A percentile compares a stretch with the other conserved stretches of the same genome.
Conservation (phyloP, 2,888 invertebrate genomes). For the Lepas anatifera region DNA sequence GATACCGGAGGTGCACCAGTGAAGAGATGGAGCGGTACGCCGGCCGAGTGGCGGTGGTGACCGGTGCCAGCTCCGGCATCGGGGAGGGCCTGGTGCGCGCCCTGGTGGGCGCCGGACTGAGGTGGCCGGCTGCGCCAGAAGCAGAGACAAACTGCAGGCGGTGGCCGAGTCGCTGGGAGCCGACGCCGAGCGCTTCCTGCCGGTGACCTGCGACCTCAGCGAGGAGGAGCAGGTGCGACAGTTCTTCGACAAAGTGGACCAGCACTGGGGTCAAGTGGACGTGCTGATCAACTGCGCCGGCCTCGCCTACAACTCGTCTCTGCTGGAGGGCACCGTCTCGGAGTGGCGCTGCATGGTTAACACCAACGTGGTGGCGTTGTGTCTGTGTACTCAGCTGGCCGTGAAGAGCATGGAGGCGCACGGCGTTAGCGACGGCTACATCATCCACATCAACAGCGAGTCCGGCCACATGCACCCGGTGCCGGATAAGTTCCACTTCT, state of each 20-base stretch:
- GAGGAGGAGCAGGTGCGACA: background rate
- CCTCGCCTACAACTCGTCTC: conserved; percentile 28
- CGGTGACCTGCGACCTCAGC: background rate
- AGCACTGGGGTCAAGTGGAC: conserved; percentile 30
- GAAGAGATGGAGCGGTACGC: background rate
- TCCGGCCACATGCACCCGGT: conserved; percentile 31
- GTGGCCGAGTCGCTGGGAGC: background rate
- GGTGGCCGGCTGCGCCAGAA: conserved; percentile 1
- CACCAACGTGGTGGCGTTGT: conserved; percentile 45
- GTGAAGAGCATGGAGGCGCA: conserved; percentile 42
- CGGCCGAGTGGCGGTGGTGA: background rate
- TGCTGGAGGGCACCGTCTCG: conserved; percentile 26
- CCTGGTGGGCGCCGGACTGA: background rate
- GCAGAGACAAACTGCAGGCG: background rate
- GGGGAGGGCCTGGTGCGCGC: background rate
- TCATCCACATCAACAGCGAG: conserved; percentile 45
- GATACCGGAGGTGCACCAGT: too few relatives aligned
- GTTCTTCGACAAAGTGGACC: background rate
- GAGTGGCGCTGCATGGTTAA: conserved; percentile 36
- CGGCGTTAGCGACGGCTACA: conserved; percentile 42
- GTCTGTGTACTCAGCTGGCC: conserved; percentile 45
- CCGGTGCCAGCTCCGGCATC: conserved; percentile 4
- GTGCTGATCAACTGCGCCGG: conserved; percentile 34
- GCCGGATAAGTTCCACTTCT: conserved; percentile 33
- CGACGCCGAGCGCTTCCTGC: background rate